Evolutionary conservation across 2,113 vertebrate genomes (phyloP), one percentile per base, ranked within the genome.

Genomic region (Petroica traversi): DNA sequence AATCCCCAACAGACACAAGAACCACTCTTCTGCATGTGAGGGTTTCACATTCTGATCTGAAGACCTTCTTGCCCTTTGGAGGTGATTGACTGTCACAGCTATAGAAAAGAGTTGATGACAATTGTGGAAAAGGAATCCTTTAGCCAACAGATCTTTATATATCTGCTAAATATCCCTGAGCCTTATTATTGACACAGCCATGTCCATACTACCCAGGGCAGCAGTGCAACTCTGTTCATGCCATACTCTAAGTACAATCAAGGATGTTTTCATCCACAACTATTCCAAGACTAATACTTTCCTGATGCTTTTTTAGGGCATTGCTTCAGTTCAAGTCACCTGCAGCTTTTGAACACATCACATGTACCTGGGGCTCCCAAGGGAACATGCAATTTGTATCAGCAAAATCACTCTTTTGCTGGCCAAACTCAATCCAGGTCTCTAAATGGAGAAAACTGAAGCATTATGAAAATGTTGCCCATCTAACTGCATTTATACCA

Each of bases 181-280:
- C 40, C 78, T 52, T n/a, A 28, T 43, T 24, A 14, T 14, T 63
- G 67, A 46, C 46, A 77, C 64, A 64, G 40, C 23, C 45, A 41
- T 11, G 29, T 40, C 36, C 48, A 34, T 15, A 33, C 8, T 13
- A 36, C 11, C 7, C 12, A 40, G 40, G 38, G 51, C 26, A 68
- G 59, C 43, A 72, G 33, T 5, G 4, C 5, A 76, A 33, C 18
- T 38, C 8, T 5, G 3, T 11, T 23, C 0, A 0, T 19, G 8
- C 25, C 54, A 40, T 15, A 55, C 9, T 59, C 19, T 19, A 74
- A 74, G 29, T 43, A 77, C 5, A 62, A 49, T 16, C 67, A 61
- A 79, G 43, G 29, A 58, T 51, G 20, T 59, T 78, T 72, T 19
- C 4, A 71, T 59, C 24, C 38, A 58, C 19, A 59, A 7, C 63